Conservation (phyloP, 2,888 invertebrate genomes). For the Noctua fimbriata region DNA sequence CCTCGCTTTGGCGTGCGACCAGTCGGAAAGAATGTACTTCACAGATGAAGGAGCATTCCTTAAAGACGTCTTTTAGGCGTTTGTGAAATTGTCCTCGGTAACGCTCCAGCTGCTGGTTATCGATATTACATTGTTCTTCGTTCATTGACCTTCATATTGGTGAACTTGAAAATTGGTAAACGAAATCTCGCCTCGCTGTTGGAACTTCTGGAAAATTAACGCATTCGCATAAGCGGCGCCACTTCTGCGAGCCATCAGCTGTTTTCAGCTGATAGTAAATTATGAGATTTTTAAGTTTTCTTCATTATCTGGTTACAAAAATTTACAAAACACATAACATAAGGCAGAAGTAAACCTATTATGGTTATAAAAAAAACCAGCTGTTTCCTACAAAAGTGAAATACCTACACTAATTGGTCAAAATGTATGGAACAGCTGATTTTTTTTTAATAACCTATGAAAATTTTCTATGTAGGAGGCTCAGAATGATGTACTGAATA, state of each 20-base stretch:
- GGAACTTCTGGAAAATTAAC: background rate
- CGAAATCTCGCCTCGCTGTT: background rate
- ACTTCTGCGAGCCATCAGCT: background rate
- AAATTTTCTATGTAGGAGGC: no score
- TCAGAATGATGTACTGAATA: no score
- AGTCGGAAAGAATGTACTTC: constrained; percentile 65
- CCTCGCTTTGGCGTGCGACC: constrained; percentile 62
- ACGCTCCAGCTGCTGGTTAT: constrained; percentile 34
- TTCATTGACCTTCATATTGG: constrained; percentile 9
- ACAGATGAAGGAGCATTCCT: constrained; percentile 61
- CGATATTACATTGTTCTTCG: constrained; percentile 35
- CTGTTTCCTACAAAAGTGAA: no score
- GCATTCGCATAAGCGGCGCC: no score
- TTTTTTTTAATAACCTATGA: no score
- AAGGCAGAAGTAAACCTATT: background rate
- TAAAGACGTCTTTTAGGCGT: constrained; percentile 53
- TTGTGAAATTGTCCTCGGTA: constrained; percentile 39
- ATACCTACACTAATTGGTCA: no score
- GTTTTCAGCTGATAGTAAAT: background rate
- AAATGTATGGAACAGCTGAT: no score
- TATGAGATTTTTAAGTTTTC: background rate
- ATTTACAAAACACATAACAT: background rate
- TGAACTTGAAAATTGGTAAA: background rate
- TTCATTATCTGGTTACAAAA: background rate
- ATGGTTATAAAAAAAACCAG: no score